These are phyloP conservation scores for Deilephila porcellus DNA, from an alignment of 2,888 invertebrate genomes.

Conservation along the genomic window DNA sequence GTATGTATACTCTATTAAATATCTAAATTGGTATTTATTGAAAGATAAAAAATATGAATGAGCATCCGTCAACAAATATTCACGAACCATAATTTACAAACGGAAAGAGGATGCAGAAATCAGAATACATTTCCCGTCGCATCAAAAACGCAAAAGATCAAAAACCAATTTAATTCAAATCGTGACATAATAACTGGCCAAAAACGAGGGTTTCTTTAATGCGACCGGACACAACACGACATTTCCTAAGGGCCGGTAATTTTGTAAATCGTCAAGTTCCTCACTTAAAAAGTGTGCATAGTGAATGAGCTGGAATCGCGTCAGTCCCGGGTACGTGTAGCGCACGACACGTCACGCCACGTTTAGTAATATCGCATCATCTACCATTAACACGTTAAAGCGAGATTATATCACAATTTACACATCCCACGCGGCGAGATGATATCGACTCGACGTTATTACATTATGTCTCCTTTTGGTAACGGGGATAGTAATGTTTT, in stretches of 20 bases:
- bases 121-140: background rate
- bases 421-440: constrained; percentile 19
- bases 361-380: constrained; percentile 26
- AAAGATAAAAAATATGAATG: no score
- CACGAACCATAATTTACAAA: no score
- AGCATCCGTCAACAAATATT: no score
- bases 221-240: background rate
- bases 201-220: background rate
- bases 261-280: constrained; percentile 48
- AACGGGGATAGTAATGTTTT: no score
- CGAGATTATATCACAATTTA: constrained; percentile 25
- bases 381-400: constrained; percentile 30
- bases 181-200: background rate
- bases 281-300: constrained; percentile 32
- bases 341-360: constrained; percentile 13
- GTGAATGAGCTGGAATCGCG: constrained; percentile 1
- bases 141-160: background rate
- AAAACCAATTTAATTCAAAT: background rate
- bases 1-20: no score
- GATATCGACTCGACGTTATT: constrained; percentile 15
- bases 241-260: constrained; percentile 35
- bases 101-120: constrained; percentile 1
- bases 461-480: background rate
- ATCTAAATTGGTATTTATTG: no score
- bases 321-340: constrained; percentile 9